Base-by-base conservation (phyloP, 2,797 vertebrate genomes). In the Schizothorax lantsangensis region DNA sequence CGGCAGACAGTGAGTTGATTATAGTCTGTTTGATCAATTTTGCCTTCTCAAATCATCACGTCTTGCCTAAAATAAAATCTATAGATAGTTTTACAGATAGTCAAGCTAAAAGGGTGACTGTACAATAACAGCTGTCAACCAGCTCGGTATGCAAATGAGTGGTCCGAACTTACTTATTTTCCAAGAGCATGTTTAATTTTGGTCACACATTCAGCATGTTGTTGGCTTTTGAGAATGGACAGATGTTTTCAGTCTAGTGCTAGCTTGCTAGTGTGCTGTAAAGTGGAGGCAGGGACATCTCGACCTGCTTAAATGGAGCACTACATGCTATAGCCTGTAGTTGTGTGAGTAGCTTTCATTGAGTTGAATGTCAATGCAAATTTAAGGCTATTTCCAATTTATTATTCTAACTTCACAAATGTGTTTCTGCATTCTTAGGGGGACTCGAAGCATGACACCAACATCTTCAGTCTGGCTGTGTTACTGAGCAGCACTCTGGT, bases 401-500 rank as follows among this genome's bases (percentile, higher is more conserved):
- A 26, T 1, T 62, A 62, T 62, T 26, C 59, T 62, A 26, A 62
- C 59, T 62, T 62, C 4, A 62, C 11, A 26, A 62, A 12, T 62
- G 59, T 26, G n/a, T 4, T 12, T 62, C 59, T 62, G 4, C n/a
- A 62, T n/a, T 62, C 21, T 26, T 12, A 93, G 93, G 92, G 92
- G 10, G 92, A 94, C 71, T 85, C 88, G 26, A 89, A 91, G 71
- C 92, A 92, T 69, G 92, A 94, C 66, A 84, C 88, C 43, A 89
- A 89, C 91, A 91, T 94, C 47, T 94, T 94, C 81, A 84, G 86
- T 43, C 89, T 94, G 33, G 90, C 92, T 43, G 85, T 92, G 21
- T 90, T 93, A 40, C 84, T 94, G 4, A 93, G 93, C 85, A 93
- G 91, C 83, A 92, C 90, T 40, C 77, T 93, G 87, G 91, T 93